These are phyloP conservation scores for Phrynocephalus vlangalii DNA, from an alignment of 2,797 vertebrate genomes.

Conservation along the genomic window DNA sequence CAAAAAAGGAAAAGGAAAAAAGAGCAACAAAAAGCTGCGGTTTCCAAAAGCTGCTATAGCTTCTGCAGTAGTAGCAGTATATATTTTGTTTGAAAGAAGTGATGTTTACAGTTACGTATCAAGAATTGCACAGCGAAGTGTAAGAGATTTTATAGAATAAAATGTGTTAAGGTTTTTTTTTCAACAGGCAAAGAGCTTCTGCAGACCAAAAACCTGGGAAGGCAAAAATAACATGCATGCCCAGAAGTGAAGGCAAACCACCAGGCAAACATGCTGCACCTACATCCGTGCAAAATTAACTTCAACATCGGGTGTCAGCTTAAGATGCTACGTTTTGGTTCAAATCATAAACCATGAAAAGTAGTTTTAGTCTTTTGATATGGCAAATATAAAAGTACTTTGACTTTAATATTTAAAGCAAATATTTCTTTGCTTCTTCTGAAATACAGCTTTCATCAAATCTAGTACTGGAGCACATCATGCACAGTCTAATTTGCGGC, in stretches of 20 bases:
- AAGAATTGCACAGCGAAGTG: slow-evolving; percentile 63
- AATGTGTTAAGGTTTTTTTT: slow-evolving; percentile 54
- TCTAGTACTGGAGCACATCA: not conserved
- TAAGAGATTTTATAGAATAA: slow-evolving; percentile 70
- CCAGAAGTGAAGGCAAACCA: slow-evolving; percentile 74
- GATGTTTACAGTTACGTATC: slow-evolving; percentile 65
- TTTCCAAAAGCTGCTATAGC: slow-evolving; percentile 67
- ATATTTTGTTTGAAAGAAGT: slow-evolving; percentile 57
- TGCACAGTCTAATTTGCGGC: not conserved
- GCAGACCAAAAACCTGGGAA: slow-evolving; percentile 66
- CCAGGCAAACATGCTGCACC: slow-evolving; percentile 79
- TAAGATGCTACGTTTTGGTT: slow-evolving; percentile 22
- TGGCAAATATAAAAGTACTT: not conserved
- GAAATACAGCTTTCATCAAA: not conserved
- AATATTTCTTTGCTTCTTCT: not conserved
- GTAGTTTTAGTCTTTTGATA: not conserved
- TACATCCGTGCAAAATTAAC: slow-evolving; percentile 57
- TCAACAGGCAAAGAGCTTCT: slow-evolving; percentile 64
- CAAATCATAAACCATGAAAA: not conserved
- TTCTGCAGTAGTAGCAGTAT: slow-evolving; percentile 37
- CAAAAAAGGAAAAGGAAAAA: slow-evolving; percentile 27
- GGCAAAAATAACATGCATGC: slow-evolving; percentile 67
- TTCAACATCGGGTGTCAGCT: slow-evolving; percentile 40
- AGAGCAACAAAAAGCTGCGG: slow-evolving; percentile 53
- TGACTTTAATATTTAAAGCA: not conserved